A percentile compares a stretch with the other conserved stretches of the same genome.
phyloP scores from a whole-genome alignment of 1,140 invertebrate genomes.

The Trichomalopsis sarcophagae region DNA sequence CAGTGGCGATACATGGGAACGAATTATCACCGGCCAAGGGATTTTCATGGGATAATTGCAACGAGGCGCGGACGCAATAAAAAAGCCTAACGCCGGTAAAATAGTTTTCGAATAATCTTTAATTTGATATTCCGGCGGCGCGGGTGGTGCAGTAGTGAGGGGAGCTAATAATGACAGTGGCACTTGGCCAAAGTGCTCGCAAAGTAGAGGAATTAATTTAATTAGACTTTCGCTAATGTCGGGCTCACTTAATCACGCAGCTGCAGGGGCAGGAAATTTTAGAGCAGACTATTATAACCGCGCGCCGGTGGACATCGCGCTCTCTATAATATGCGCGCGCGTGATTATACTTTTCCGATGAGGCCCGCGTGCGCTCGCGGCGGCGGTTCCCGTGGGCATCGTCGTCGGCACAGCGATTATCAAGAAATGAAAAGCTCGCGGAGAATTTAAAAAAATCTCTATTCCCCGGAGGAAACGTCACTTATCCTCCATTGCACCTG shows the following conservation, averaged over 20 bases:
- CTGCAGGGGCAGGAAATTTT: not conserved
- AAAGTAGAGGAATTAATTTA: conserved; percentile 1
- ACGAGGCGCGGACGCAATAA: too few species aligned
- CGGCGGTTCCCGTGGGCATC: not conserved
- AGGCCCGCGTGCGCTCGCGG: too few species aligned
- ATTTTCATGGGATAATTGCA: too few species aligned
- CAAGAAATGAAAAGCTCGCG: not conserved
- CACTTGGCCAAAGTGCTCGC: not conserved
- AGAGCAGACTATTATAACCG: not conserved
- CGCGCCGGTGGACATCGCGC: not conserved
- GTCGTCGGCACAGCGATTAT: not conserved
- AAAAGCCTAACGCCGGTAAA: not conserved
- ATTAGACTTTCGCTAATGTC: conserved; percentile 4
- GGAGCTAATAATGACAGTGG: not conserved
- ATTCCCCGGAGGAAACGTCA: not conserved
- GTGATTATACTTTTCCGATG: not conserved
- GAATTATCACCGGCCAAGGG: too few species aligned
- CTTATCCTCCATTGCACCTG: not conserved
- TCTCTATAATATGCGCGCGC: not conserved
- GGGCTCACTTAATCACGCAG: not conserved
- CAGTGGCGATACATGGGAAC: too few species aligned
- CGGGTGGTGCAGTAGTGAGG: too few species aligned
- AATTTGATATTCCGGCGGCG: not conserved
- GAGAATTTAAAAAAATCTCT: not conserved
- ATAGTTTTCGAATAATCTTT: not conserved